Percentiles rank a stretch among this genome's conserved stretches.
Conservation (phyloP, 2,888 invertebrate genomes). For the Bembecia ichneumoniformis region DNA sequence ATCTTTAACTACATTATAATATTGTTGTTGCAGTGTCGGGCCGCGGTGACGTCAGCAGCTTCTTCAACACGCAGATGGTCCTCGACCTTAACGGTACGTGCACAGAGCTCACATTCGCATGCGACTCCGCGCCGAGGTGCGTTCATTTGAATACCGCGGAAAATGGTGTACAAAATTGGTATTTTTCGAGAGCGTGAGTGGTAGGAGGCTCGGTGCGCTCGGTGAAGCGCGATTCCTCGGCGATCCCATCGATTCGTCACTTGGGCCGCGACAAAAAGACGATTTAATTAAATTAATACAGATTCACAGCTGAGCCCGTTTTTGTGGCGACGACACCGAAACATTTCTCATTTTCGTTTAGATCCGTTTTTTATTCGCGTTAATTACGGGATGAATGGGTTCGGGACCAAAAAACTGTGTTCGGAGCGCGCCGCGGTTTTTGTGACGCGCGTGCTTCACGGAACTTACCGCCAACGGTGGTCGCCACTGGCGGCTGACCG, state of each 20-base stretch:
- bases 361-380: conserved; percentile 54
- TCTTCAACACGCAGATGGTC: conserved; percentile 67
- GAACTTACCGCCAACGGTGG: conserved; percentile 13
- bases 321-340: conserved; percentile 45
- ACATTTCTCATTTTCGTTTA: conserved; percentile 62
- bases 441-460: conserved; percentile 55
- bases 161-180: conserved; percentile 27
- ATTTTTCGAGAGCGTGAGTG: conserved; percentile 20
- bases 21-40: conserved; percentile 61
- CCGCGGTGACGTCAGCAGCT: conserved; percentile 64
- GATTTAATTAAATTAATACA: conserved; percentile 59
- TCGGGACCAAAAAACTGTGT: conserved; percentile 24
- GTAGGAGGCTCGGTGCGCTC: conserved; percentile 1
- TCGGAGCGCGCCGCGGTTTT: conserved; percentile 24
- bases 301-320: conserved; percentile 40
- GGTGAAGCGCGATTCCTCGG: conserved; percentile 10
- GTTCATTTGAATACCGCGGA: conserved; percentile 29
- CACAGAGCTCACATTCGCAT: conserved; percentile 13
- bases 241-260: conserved; percentile 15
- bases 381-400: conserved; percentile 63
- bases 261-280: conserved; percentile 40
- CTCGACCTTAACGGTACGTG: conserved; percentile 65
- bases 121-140: neutral
- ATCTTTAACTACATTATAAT: conserved; percentile 25
- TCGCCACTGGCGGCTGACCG: conserved; percentile 4